Conservation (phyloP, 2,113 vertebrate species). For the Loxodonta africana region DNA sequence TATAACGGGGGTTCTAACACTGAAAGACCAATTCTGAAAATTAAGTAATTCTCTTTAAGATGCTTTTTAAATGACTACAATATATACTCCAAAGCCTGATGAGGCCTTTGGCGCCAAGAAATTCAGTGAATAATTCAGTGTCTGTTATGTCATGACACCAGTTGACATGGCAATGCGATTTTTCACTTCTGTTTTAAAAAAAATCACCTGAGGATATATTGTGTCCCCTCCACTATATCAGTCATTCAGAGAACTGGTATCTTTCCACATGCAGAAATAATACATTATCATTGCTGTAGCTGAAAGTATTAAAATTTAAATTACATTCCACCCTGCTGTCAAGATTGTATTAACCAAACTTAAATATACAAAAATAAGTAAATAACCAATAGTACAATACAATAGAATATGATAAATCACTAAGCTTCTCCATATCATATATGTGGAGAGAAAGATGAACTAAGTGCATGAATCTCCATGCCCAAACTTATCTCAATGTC, state of each 20-base stretch:
- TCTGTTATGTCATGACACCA: conserved; percentile 44
- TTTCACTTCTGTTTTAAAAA: conserved; percentile 71
- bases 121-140: conserved; percentile 58
- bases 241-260: conserved; percentile 80
- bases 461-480: conserved; percentile 78
- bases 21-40: neutral
- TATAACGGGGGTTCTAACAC: neutral
- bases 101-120: neutral
- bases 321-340: conserved; percentile 84
- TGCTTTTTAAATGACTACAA: neutral
- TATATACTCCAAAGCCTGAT: neutral
- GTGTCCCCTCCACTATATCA: conserved; percentile 77
- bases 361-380: conserved; percentile 85
- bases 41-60: neutral
- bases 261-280: conserved; percentile 85
- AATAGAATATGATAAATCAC: conserved; percentile 83
- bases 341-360: conserved; percentile 85
- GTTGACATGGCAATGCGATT: conserved; percentile 55
- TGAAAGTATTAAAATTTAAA: conserved; percentile 89
- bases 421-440: conserved; percentile 78
- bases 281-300: conserved; percentile 71
- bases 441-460: conserved; percentile 74
- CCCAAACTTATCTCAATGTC: conserved; percentile 76
- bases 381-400: conserved; percentile 75
- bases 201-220: conserved; percentile 73